Base-by-base conservation (phyloP, 2,797 vertebrate species). In the Melanotaenia nigrans region DNA sequence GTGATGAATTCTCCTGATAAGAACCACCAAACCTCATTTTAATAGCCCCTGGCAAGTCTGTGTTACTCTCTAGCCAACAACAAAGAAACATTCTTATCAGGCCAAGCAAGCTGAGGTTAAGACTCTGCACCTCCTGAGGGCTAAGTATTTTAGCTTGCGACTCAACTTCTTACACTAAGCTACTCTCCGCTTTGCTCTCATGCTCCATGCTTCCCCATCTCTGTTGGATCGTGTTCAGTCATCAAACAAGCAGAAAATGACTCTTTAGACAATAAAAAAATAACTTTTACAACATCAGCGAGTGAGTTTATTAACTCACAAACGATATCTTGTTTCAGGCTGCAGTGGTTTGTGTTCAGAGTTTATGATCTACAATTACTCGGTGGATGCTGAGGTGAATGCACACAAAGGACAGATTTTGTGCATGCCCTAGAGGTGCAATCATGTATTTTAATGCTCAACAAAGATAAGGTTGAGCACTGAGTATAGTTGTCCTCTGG, bases 391-490 rank as follows among this genome's bases (percentile, higher is more conserved):
- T n/a, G 11, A 78, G 71, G 79, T 74, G 76, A 89, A 85, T 55
- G 68, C 75, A 87, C 84, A 92, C 87, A 90, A 88, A 90, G 84
- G 86, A 86, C 77, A 76, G 77, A 83, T 73, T 83, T 54, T 76
- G 75, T 71, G 73, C 74, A 71, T 84, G 90, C 87, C 90, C 89
- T 55, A 61, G 80, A 92, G 92, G 90, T 86, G 74, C 79, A 90
- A 91, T 90, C 87, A 87, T 90, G 87, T 89, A 88, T 92, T 93
- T 93, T 92, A 93, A 90, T 92, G 90, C 84, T 81, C 83, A 87
- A 87, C 87, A 90, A 84, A 91, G 91, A 91, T 90, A 90, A 90
- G 87, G 87, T 71, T 89, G 84, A 85, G 88, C 77, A 73, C 80
- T 32, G 87, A 78, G 80, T 66, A 75, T 80, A 83, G 86, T 71